Base-by-base conservation (phyloP, 2,888 invertebrate species). In the Ramazzottius varieornatus region DNA sequence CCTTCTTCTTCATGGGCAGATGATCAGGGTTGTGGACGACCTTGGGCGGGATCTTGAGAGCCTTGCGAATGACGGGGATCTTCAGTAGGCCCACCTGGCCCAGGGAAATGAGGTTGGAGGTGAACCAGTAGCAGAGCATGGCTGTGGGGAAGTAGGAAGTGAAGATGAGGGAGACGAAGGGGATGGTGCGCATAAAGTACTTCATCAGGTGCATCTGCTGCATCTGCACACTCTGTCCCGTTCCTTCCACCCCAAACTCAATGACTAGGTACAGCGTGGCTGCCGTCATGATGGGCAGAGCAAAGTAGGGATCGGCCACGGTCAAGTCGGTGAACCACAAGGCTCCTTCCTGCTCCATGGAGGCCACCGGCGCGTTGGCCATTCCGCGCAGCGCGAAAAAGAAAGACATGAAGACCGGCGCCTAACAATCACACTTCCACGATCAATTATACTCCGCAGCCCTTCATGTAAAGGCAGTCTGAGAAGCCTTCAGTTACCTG, bases 291-390 rank as follows among this genome's bases (percentile, higher is more conserved):
- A 91, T 2, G 0, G 96, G 96, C 66, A 98, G 78, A 20, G 87
- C 69, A 73, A 84, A 94, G 75, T 81, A 87, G 63, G 92, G 93
- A 79, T 98, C 98, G 1, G 86, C 81, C 13, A 88, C 75, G 0
- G 93, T 91, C 63, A 98, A 80, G 80, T 99, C 92, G 1, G 82
- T 79, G 74, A 98, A 93, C 96, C 96, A 98, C 71, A 81, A 83
- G 1, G 89, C 70, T 0, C 98, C 98, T 33, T 96, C 96, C 0
- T 82, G 79, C 68, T 82, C 81, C 81, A 96, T 81, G 73, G 91
- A 91, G 54, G 88, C 89, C 40, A 98, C 86, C 1, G 93, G 94
- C 33, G 85, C 81, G 72, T 84, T 85, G 1, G 90, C 83, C 93
- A 98, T 93, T 68, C 82, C 79, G 70, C 88, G 81, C 64, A 98